Percentiles rank a stretch among this genome's conserved stretches.
Conservation (phyloP, 2,113 vertebrate species). For the Erinaceus europaeus region DNA sequence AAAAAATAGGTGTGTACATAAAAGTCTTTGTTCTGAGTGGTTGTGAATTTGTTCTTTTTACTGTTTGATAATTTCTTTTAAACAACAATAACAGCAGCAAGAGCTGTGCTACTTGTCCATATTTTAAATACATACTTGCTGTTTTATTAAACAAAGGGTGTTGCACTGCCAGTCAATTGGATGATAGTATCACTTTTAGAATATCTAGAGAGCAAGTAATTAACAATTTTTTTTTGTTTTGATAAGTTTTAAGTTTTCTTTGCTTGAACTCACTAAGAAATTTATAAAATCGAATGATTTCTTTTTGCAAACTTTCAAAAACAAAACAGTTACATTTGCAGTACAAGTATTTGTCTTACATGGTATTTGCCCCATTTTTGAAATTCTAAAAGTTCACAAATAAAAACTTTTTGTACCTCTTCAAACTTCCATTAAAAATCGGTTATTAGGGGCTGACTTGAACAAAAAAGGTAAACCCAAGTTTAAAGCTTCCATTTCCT, state of each 20-base stretch:
- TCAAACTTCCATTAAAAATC: constrained; percentile 26
- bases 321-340: constrained; percentile 37
- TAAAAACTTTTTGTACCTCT: constrained; percentile 29
- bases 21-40: constrained; percentile 20
- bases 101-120: constrained; percentile 75
- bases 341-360: background rate
- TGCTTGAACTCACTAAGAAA: constrained; percentile 79
- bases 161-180: constrained; percentile 76
- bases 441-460: constrained; percentile 25
- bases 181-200: constrained; percentile 81
- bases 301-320: constrained; percentile 75
- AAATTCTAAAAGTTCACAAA: constrained; percentile 12
- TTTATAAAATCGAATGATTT: constrained; percentile 79
- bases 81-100: constrained; percentile 71
- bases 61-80: constrained; percentile 77
- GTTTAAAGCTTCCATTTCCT: constrained; percentile 59
- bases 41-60: constrained; percentile 72
- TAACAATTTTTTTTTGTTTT: background rate
- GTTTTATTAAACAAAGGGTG: constrained; percentile 84
- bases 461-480: constrained; percentile 45
- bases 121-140: constrained; percentile 84
- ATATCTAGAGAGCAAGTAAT: constrained; percentile 80
- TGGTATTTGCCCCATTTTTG: background rate
- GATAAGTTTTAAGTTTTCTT: constrained; percentile 60
- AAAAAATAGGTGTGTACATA: constrained; percentile 11